Conservation (phyloP, 2,797 vertebrate species). For the Streptopelia turtur region DNA sequence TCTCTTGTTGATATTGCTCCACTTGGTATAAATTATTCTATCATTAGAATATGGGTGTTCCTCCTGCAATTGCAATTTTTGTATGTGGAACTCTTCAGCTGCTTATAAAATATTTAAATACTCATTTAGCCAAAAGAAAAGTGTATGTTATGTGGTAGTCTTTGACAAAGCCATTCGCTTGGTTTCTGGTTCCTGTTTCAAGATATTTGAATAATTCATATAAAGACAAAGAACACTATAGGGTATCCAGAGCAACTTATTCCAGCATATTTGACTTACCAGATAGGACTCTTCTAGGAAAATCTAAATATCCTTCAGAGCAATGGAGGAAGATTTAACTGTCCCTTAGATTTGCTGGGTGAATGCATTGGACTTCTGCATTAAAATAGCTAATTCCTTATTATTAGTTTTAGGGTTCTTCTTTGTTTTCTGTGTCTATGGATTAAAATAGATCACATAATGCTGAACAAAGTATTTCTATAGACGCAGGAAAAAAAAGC, state of each 20-base stretch:
- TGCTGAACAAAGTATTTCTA: neutral
- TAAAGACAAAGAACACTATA: neutral
- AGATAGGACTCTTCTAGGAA: neutral
- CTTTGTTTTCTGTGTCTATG: neutral
- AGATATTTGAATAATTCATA: neutral
- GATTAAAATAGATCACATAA: neutral
- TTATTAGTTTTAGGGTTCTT: neutral
- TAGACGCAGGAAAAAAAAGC: rapidly evolving
- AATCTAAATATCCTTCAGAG: neutral
- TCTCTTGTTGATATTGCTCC: neutral
- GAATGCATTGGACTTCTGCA: neutral
- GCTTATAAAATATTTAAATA: neutral
- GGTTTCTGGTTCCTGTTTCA: neutral
- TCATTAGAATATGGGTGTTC: neutral
- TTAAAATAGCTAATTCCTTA: neutral
- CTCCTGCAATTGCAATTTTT: neutral
- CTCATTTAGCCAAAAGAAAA: neutral
- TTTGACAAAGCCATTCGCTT: neutral
- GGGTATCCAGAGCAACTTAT: neutral
- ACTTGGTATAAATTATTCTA: neutral
- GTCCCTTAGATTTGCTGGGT: neutral
- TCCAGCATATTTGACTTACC: neutral
- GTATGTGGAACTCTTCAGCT: neutral
- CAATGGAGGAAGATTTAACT: neutral
- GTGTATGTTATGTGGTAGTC: neutral